Base-by-base conservation (phyloP, 1,140 invertebrate genomes). In the Drosophila lini region DNA sequence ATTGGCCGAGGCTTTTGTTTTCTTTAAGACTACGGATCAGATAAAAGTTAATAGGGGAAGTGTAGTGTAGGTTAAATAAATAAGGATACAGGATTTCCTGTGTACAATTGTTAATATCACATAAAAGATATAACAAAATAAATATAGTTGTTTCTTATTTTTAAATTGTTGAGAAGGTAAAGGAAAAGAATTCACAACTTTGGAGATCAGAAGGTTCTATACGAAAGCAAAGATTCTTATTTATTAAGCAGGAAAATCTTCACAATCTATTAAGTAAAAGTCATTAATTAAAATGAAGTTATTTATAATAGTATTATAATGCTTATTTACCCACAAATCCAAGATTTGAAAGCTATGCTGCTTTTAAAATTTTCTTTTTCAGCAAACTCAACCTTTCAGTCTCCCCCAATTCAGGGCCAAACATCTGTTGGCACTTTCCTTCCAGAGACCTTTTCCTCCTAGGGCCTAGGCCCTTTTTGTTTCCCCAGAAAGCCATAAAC, bases 341-440 rank as follows among this genome's bases (percentile, higher is more conserved):
- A 2, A 36, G 16, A 22, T 15, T 22, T 53, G 11, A 53, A 53
- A 22, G 16, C 50, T n/a, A 16, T 16, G 4, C 28, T 4, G 16
- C 13, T 4, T 53, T 22, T 7, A 3, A 52, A 19, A 34, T 22
- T 22, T 22, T 8, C 32, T 13, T 1, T 8, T 36, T 22, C 15
- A 3, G 8, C 13, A 15, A 22, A 2, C 19, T 13, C 32, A 9
- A 22, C 13, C 8, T 53, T 36, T 38, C 7, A 19, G 7, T 22
- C 31, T 44, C 42, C 19, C 19, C 11, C 15, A 22, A 36, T 59
- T 71, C 53, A 50, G 65, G 68, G 44, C 67, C 67, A 59, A 22
- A 22, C 53, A 41, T 41, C 36, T 70, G 65, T 15, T 48, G 52
- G 50, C 68, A 71, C 52, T 71, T 71, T 71, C 68, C 68, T 58